Percentiles rank a stretch among this genome's conserved stretches.
phyloP scores from a whole-genome alignment of 2,797 vertebrate species.

The Acropternis orthonyx region DNA sequence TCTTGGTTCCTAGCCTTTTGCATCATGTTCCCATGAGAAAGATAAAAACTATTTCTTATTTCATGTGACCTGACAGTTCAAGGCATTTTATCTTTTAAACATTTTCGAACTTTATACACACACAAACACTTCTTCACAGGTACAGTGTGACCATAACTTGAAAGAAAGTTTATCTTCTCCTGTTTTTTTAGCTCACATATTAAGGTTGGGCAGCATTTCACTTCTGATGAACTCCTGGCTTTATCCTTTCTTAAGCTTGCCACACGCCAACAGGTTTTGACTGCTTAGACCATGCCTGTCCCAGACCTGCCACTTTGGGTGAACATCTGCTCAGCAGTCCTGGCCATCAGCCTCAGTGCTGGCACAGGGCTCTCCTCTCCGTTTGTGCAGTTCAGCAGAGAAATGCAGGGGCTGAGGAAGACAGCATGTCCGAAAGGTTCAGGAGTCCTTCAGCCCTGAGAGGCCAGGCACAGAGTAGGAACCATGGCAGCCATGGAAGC shows the following conservation, averaged over 20 bases:
- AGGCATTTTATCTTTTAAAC: background rate
- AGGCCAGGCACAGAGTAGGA: background rate
- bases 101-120: background rate
- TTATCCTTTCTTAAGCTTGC: background rate
- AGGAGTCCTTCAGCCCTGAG: background rate
- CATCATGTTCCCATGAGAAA: background rate
- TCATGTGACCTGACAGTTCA: background rate
- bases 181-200: background rate
- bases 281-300: rapidly evolving
- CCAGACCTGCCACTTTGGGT: background rate
- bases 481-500: background rate
- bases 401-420: background rate
- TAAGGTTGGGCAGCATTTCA: background rate
- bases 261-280: rapidly evolving
- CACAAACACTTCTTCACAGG: background rate
- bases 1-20: background rate
- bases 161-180: background rate
- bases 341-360: background rate
- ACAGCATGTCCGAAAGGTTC: background rate
- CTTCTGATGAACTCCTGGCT: background rate
- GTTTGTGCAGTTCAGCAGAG: background rate
- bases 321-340: background rate
- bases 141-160: background rate
- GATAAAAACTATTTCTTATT: background rate
- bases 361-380: rapidly evolving